Base-by-base conservation (phyloP, 1,140 invertebrate genomes). In the Habropoda laboriosa region DNA sequence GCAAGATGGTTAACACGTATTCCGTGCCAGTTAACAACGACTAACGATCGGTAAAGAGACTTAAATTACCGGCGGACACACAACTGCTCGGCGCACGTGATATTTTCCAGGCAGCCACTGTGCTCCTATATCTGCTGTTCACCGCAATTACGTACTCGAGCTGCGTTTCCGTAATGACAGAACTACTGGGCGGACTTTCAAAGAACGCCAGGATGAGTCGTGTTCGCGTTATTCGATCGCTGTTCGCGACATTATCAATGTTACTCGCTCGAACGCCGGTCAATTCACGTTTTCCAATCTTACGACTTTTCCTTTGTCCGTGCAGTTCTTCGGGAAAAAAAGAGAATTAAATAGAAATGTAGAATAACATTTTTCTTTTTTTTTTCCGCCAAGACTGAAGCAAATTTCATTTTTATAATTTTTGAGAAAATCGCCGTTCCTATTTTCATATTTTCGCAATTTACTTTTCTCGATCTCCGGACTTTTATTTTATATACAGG, bases 101-200 rank as follows among this genome's bases (percentile, higher is more conserved):
- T 71, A 55, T 71, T 57, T 40, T 38, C n/a, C 30, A 55, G 67
- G 0, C 24, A 18, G 16, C 18, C 32, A 12, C n/a, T n/a, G 30
- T 24, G 27, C 27, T 66, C 18, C 42, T 67, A 21, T 67, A 49
- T 67, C 51, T 57, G 27, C 51, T 57, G 27, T 27, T 35, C 51
- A 13, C 35, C 24, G 67, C 51, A 57, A 71, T 71, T 57, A 71
- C 35, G 51, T 71, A 55, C 51, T 40, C 67, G 18, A 5, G 5
- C 67, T 40, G 35, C n/a, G 67, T 71, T 71, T 71, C 67, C 51
- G 67, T 57, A 40, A 57, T 57, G 51, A 27, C 67, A 38, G 49
- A 53, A 40, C 32, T 13, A 30, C 7, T 24, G 24, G 67, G 13
- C 5, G 47, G 32, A 70, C n/a, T 70, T 70, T 70, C 35, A 70